phyloP scores from a whole-genome alignment of 2,888 invertebrate genomes.

The Aleiodes testaceus region DNA sequence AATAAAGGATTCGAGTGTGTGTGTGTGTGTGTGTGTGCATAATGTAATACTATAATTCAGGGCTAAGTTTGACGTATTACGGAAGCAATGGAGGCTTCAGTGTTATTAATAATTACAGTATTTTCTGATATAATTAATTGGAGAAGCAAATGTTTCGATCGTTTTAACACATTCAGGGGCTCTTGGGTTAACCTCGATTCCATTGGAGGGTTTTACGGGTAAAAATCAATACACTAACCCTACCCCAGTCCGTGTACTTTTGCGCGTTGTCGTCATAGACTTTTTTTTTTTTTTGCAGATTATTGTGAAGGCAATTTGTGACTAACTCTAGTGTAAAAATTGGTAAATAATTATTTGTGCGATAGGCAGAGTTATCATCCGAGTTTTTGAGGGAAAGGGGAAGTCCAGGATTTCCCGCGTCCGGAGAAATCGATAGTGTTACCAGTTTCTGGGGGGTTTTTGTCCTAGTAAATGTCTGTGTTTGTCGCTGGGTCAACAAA shows the following conservation, averaged over 20 bases:
- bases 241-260: constrained; percentile 45
- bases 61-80: neutral
- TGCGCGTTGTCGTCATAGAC: constrained; percentile 32
- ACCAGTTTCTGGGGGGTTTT: neutral
- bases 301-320: neutral
- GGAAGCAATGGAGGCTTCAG: neutral
- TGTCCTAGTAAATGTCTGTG: neutral
- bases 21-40: constrained; percentile 1
- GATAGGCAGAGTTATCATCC: constrained; percentile 17
- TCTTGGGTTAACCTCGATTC: constrained; percentile 66
- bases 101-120: constrained; percentile 3
- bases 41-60: constrained; percentile 4
- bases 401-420: constrained; percentile 58
- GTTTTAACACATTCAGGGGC: neutral
- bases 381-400: constrained; percentile 49
- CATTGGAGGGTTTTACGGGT: constrained; percentile 57
- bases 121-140: neutral
- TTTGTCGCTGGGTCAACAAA: constrained; percentile 10
- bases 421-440: constrained; percentile 56
- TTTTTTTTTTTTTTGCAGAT: constrained; percentile 2
- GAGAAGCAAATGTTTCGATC: neutral
- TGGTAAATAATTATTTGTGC: constrained; percentile 42
- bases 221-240: constrained; percentile 68
- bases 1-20: neutral
- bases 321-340: no score